Conservation (phyloP, 2,113 vertebrate genomes). For the Spermophilus dauricus region DNA sequence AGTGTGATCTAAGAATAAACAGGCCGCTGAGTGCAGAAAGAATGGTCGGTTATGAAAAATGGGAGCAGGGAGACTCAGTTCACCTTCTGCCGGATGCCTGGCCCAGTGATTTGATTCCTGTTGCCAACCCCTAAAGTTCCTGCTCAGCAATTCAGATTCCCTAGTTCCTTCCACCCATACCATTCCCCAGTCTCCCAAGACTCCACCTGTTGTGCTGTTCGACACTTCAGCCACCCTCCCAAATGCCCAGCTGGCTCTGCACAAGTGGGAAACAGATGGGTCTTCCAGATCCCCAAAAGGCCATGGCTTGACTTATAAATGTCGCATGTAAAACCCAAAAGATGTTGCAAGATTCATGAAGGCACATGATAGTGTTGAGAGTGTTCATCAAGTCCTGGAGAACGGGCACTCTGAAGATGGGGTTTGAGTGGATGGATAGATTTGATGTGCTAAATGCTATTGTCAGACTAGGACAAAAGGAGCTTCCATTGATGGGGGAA, state of each 20-base stretch:
- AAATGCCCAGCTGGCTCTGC: background rate
- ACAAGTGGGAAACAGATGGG: background rate
- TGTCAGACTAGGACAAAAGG: background rate
- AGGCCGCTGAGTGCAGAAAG: background rate
- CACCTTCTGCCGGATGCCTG: constrained; percentile 5
- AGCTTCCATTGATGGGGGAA: background rate
- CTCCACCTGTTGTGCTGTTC: background rate
- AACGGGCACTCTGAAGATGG: background rate
- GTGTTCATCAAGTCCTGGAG: background rate
- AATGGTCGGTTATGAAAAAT: background rate
- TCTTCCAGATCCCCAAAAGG: background rate
- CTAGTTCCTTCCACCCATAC: background rate
- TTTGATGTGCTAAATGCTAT: background rate
- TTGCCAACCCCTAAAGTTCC: background rate
- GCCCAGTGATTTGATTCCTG: background rate
- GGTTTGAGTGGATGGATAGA: background rate
- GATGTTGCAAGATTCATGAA: background rate
- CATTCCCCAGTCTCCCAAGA: background rate
- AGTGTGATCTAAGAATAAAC: background rate
- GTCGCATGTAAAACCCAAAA: constrained; percentile 53
- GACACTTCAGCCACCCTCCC: background rate
- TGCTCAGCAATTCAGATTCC: background rate
- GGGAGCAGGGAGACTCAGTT: background rate
- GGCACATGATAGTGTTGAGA: background rate
- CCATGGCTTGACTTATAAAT: constrained; percentile 2